phyloP scores from a whole-genome alignment of 2,888 invertebrate genomes.

The Sicus ferrugineus region DNA sequence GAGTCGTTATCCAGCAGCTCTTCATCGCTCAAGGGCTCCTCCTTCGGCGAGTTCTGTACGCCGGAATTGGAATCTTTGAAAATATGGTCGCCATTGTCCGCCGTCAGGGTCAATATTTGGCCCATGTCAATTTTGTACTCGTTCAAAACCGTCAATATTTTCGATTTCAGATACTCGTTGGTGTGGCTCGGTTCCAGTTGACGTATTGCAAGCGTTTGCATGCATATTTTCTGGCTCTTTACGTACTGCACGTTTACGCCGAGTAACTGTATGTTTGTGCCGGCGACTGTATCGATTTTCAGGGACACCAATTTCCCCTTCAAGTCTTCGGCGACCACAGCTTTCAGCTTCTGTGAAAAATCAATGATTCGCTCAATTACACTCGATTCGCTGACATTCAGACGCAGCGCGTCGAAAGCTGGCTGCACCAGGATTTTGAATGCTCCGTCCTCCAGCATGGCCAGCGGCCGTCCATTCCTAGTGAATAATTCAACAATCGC shows the following conservation, averaged over 20 bases:
- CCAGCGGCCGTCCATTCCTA: conserved; percentile 35
- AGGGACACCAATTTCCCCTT: conserved; percentile 38
- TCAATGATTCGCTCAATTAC: conserved; percentile 35
- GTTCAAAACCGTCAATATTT: conserved; percentile 36
- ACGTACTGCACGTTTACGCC: conserved; percentile 40
- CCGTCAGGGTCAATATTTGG: conserved; percentile 39
- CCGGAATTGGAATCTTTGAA: conserved; percentile 30
- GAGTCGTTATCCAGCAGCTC: not conserved
- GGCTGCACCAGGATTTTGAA: conserved; percentile 40
- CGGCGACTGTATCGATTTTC: conserved; percentile 40
- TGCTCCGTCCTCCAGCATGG: conserved; percentile 38
- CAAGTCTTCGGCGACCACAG: conserved; percentile 29
- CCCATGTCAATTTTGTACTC: conserved; percentile 38
- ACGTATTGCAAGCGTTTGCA: conserved; percentile 39
- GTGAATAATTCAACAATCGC: conserved; percentile 41
- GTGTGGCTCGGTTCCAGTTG: conserved; percentile 36
- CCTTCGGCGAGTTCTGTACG: conserved; percentile 2
- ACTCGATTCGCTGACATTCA: conserved; percentile 36
- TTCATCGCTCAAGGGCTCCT: not conserved
- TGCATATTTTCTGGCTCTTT: conserved; percentile 33
- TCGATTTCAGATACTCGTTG: conserved; percentile 36
- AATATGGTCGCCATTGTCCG: conserved; percentile 37
- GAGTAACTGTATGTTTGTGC: conserved; percentile 31
- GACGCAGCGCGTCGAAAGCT: conserved; percentile 34
- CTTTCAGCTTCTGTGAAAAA: conserved; percentile 34